Conservation (phyloP, 2,797 vertebrate species). For the Rhinichthys osculus region DNA sequence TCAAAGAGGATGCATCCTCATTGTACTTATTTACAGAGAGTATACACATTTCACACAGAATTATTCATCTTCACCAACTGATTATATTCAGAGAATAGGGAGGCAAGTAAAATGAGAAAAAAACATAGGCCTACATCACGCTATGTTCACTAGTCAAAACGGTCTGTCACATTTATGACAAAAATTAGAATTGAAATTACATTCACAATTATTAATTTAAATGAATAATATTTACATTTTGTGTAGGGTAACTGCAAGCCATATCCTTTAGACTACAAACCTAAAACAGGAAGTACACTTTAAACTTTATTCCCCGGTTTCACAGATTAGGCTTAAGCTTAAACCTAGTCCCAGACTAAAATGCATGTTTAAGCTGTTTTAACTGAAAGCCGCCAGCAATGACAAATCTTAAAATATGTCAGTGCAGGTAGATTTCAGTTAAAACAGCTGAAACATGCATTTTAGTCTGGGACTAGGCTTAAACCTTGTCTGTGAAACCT, state of each 20-base stretch:
- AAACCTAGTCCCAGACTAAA: no score
- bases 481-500: no score
- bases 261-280: background rate
- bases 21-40: constrained; percentile 23
- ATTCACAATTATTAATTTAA: background rate
- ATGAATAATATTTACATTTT: background rate
- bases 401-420: no score
- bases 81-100: background rate
- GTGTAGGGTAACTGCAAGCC: background rate
- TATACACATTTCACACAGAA: constrained; percentile 14
- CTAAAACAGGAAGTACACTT: background rate
- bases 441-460: no score
- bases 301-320: no score
- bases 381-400: no score
- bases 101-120: background rate
- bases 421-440: no score
- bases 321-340: no score
- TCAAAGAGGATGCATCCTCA: constrained; percentile 20
- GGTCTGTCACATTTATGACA: background rate
- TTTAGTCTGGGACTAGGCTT: no score
- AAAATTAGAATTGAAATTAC: background rate
- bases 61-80: constrained; percentile 51
- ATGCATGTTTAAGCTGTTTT: no score
- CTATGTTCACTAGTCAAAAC: background rate
- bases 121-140: background rate